Conservation (phyloP, 92 coral and sea anemone species). For the Bergia puertoricense region DNA sequence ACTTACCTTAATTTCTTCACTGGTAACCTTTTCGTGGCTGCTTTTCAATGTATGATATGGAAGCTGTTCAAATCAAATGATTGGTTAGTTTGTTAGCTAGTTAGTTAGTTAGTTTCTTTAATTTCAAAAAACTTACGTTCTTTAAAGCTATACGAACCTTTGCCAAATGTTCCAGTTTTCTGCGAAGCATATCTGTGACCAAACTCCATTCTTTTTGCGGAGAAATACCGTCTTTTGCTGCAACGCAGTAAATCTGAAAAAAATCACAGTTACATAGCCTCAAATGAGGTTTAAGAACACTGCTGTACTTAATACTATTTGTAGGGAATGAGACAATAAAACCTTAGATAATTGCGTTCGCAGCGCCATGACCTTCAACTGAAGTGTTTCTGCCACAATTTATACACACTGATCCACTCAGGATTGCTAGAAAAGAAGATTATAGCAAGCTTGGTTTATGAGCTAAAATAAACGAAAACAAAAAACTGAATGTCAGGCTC, state of each 20-base stretch:
- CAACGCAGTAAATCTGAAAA: slow-evolving; percentile 19
- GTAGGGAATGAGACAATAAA: neutral
- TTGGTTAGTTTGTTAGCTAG: too few species aligned
- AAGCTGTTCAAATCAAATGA: neutral
- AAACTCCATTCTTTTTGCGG: neutral
- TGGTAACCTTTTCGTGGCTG: neutral
- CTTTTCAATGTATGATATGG: neutral
- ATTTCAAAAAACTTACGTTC: too few species aligned
- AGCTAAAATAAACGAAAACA: too few species aligned
- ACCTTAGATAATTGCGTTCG: neutral
- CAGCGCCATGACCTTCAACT: neutral
- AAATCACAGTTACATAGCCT: neutral
- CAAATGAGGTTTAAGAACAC: neutral
- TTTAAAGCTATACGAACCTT: neutral
- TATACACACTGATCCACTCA: neutral
- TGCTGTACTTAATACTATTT: neutral
- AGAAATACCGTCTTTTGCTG: neutral
- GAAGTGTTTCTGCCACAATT: neutral
- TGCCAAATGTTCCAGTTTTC: neutral
- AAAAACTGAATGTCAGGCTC: too few species aligned
- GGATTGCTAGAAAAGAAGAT: too few species aligned
- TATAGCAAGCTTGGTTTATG: too few species aligned
- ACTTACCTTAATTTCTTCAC: neutral
- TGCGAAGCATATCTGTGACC: neutral
- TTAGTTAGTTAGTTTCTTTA: too few species aligned